Conservation (phyloP, 2,797 vertebrate genomes). For the Fratercula arctica region DNA sequence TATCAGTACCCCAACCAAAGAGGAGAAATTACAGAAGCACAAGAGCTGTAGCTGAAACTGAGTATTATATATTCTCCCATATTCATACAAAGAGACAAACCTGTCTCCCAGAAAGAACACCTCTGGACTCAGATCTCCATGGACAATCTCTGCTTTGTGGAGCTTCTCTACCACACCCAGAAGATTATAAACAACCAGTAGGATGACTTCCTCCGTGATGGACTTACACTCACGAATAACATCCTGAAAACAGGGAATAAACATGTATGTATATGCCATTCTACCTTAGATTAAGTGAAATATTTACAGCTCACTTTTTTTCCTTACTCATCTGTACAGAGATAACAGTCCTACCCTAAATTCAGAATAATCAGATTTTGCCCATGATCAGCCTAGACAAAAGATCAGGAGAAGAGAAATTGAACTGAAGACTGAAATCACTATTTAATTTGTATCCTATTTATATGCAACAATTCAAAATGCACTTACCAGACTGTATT, state of each 20-base stretch:
- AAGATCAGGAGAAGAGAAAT: background rate
- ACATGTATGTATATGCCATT: background rate
- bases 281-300: background rate
- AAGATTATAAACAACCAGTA: conserved; percentile 73
- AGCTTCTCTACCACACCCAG: conserved; percentile 77
- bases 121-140: conserved; percentile 77
- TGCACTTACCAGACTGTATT: background rate
- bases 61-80: background rate
- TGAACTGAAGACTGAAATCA: background rate
- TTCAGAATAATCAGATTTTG: background rate
- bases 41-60: background rate
- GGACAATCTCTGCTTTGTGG: conserved; percentile 78
- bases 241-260: conserved; percentile 68
- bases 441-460: background rate
- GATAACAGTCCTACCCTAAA: background rate
- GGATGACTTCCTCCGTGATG: conserved; percentile 55
- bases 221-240: conserved; percentile 61
- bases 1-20: background rate
- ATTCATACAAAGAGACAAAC: conserved; percentile 52
- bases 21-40: background rate
- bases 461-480: background rate
- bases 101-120: conserved; percentile 78
- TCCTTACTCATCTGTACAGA: background rate
- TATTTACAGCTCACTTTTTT: background rate
- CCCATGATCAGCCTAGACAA: background rate